Base-by-base conservation (phyloP, 1,140 invertebrate species). In the Lordiphosa clarofinis region DNA sequence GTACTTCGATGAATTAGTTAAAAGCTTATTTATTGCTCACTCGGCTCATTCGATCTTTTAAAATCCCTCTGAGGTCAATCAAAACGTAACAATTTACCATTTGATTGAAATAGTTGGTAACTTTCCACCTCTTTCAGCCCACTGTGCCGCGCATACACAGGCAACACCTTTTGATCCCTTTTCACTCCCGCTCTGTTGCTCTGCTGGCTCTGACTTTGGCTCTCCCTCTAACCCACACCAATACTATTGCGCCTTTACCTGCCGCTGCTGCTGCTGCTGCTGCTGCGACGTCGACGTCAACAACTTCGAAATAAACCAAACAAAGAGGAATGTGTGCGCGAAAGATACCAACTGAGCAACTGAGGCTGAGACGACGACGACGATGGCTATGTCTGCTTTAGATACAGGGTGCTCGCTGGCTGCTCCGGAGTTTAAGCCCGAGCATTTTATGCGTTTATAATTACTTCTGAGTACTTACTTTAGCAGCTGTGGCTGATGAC, bases 121-220 rank as follows among this genome's bases (percentile, higher is more conserved):
- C n/a, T n/a, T n/a, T n/a, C n/a, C n/a, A 21, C 3, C 21, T 21
- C 21, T 21, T 4, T 7, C 6, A 28, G 4, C 24, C 24, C 24
- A 28, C 24, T 28, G 24, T 28, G 24, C 24, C 24, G 3, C 24
- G 24, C 24, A 28, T 28, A 28, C 24, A 28, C 24, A 28, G 24
- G 24, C 66, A 69, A 49, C 72, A 82, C 73, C 68, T 76, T 76
- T 76, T 84, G 76, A 82, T 82, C 73, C 78, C 78, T 82, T 82
- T 79, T 73, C 43, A 59, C 68, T 75, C 73, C 65, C 72, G 53
- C 70, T 69, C 57, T 67, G 40, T 49, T 37, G 39, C n/a, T n/a
- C n/a, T 19, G n/a, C 47, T 19, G 44, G 43, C 35, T 56, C 28
- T 11, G 44, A 44, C 53, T 39, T 40, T 56, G 55, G 36, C 56